phyloP scores from a whole-genome alignment of 2,797 vertebrate species.

The Sebastes cheni region DNA sequence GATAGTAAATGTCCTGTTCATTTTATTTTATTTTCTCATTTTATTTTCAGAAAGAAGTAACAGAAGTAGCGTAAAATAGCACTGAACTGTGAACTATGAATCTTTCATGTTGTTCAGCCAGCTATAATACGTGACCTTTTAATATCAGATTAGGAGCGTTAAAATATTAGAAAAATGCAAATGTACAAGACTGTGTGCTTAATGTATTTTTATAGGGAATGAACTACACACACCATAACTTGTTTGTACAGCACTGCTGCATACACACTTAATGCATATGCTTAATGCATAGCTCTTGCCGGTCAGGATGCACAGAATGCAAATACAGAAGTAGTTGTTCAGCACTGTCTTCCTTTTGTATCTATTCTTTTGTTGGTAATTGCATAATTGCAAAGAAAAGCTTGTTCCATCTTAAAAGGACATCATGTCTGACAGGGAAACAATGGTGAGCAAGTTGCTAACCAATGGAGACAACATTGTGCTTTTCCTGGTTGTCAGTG shows the following conservation, averaged over 20 bases:
- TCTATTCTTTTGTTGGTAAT: neutral
- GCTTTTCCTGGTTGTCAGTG: neutral
- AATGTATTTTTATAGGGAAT: neutral
- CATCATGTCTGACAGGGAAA: neutral
- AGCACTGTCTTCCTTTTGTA: neutral
- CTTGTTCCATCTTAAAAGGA: neutral
- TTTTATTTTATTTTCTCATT: neutral
- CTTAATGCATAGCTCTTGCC: neutral
- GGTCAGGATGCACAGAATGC: neutral
- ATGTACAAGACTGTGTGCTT: neutral
- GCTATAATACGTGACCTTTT: slow-evolving; percentile 6
- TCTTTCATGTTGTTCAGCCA: slow-evolving; percentile 14
- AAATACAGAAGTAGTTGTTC: neutral
- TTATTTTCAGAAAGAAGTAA: neutral
- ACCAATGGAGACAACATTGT: neutral
- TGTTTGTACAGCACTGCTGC: neutral
- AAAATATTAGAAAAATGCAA: slow-evolving; percentile 3
- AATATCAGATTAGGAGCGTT: slow-evolving; percentile 21
- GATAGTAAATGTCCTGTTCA: neutral
- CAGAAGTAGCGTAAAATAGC: neutral
- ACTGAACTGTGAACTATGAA: slow-evolving; percentile 10
- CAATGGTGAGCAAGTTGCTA: neutral
- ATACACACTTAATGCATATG: neutral
- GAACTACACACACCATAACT: neutral
- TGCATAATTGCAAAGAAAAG: neutral